Evolutionary conservation across 2,797 vertebrate species (phyloP), one percentile per base, ranked within the genome.

Genomic region (Phoebastria nigripes): DNA sequence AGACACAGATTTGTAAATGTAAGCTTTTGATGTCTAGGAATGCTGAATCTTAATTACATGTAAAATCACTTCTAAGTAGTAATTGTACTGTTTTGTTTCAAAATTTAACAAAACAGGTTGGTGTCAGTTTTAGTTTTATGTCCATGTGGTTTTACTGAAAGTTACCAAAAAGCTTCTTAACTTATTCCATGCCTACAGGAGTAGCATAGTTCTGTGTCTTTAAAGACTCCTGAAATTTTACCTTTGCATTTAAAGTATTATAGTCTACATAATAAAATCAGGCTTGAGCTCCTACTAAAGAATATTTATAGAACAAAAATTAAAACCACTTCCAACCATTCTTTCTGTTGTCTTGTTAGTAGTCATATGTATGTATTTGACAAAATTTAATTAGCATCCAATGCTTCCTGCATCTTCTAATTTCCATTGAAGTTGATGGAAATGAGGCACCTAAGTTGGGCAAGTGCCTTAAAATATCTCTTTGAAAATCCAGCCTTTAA

Each of bases 21-120:
- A 81, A 95, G 94, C 89, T 91, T 96, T 94, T 96, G 94, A 96
- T 96, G 94, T 95, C 83, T 92, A 87, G 84, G 78, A 94, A 89
- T 86, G 58, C 51, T 81, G 67, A 79, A 63, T 89, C 22, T 85
- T 95, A 95, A 96, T 94, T 89, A 62, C 39, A 54, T n/a, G 26
- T 87, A 79, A 96, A 93, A 76, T 95, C 49, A 76, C 55, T 89
- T 95, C 25, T 59, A 49, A 69, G 47, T 67, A 76, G 72, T 69
- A 89, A 92, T 87, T 76, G 73, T 41, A 13, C 61, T 89, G 52
- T 20, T 94, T 79, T 81, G 78, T 87, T 94, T 93, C 66, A 69
- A 46, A 92, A 90, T 87, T 62, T 46, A 72, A 21, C 46, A 56
- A 42, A 91, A 61, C 26, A 55, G 58, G 44, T 95, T 94, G 54